These are phyloP conservation scores for Chrysopa pallens DNA, from an alignment of 1,140 invertebrate species.

Conservation along the genomic window DNA sequence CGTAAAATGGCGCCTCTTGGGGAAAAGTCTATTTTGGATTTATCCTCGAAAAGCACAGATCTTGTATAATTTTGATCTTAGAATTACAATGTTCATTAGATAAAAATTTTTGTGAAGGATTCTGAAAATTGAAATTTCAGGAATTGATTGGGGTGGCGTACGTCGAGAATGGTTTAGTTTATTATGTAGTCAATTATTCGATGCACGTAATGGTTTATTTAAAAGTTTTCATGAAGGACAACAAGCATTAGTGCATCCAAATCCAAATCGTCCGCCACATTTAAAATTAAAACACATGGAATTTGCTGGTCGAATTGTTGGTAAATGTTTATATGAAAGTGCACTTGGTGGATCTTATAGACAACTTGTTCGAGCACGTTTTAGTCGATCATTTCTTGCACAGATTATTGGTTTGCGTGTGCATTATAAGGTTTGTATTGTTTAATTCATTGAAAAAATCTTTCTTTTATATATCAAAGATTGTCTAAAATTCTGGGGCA, in stretches of 20 bases:
- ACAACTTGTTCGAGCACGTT: conserved; percentile 74
- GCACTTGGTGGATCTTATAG: conserved; percentile 73
- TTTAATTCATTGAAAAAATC: background rate
- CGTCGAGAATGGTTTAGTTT: conserved; percentile 87
- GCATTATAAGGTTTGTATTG: conserved; percentile 68
- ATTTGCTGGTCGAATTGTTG: conserved; percentile 87
- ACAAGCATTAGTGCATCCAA: conserved; percentile 77
- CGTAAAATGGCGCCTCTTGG: too few species aligned
- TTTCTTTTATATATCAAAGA: conserved; percentile 1
- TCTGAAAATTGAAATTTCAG: conserved; percentile 26
- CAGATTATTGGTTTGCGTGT: conserved; percentile 84
- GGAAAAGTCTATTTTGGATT: too few species aligned
- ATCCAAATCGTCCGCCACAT: conserved; percentile 50
- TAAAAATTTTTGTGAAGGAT: conserved; percentile 1
- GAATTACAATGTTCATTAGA: too few species aligned
- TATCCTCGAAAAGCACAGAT: too few species aligned
- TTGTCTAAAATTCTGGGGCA: too few species aligned
- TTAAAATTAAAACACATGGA: conserved; percentile 80
- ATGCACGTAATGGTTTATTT: conserved; percentile 66
- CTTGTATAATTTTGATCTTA: too few species aligned
- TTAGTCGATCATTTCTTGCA: conserved; percentile 83
- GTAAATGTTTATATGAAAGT: conserved; percentile 84
- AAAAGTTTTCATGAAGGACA: conserved; percentile 69
- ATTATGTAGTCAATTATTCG: conserved; percentile 72
- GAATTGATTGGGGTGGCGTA: conserved; percentile 85